Evolutionary conservation across 2,888 invertebrate genomes (phyloP).

Genomic region (Synergus gifuensis): DNA sequence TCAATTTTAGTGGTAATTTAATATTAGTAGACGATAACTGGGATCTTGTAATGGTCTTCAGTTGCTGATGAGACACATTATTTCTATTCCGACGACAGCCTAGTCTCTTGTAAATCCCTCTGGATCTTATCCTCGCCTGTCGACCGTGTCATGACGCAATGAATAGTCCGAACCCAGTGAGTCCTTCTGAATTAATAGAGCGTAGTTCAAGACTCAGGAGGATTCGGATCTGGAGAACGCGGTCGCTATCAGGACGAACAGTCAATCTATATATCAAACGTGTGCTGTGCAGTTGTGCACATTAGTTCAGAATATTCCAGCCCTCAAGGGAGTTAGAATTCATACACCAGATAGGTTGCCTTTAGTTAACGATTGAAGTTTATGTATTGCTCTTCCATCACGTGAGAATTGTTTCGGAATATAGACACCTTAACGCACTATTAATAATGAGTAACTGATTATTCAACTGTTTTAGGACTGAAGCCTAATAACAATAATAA

Average conservation of each 20-base stretch:
- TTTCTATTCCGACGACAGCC: slow-evolving; percentile 45
- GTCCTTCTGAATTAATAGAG: slow-evolving; percentile 64
- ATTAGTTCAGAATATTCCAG: slow-evolving; percentile 40
- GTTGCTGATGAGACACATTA: slow-evolving; percentile 27
- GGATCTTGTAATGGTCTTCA: neutral
- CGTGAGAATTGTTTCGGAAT: slow-evolving; percentile 7
- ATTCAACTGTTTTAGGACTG: neutral
- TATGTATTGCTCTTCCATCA: slow-evolving; percentile 2
- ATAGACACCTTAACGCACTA: neutral
- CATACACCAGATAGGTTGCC: slow-evolving; percentile 33
- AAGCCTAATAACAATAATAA: neutral
- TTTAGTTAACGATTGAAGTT: slow-evolving; percentile 39
- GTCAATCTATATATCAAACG: slow-evolving; percentile 43
- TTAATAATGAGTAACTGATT: neutral
- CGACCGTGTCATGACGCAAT: slow-evolving; percentile 60
- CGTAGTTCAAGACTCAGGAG: slow-evolving; percentile 58
- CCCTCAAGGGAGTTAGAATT: slow-evolving; percentile 27
- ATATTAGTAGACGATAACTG: neutral
- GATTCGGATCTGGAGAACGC: slow-evolving; percentile 50
- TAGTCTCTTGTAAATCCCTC: slow-evolving; percentile 52
- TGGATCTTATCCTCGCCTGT: slow-evolving; percentile 59
- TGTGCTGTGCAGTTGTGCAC: slow-evolving; percentile 2
- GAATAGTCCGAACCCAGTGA: slow-evolving; percentile 60
- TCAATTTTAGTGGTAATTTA: neutral
- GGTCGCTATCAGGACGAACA: slow-evolving; percentile 30